phyloP scores from a whole-genome alignment of 1,140 invertebrate genomes.

The Cataglyphis hispanica region DNA sequence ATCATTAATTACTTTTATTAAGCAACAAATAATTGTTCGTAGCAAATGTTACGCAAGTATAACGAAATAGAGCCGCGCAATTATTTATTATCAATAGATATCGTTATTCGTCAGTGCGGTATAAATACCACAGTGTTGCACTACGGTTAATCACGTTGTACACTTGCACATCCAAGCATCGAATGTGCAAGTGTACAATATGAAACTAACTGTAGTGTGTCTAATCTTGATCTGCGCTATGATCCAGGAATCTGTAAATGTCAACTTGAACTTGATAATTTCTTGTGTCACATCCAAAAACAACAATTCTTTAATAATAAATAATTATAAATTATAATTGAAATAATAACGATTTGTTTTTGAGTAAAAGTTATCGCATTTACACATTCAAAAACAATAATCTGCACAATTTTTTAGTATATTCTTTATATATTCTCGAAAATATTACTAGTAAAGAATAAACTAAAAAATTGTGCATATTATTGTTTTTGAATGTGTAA shows the following conservation, averaged over 20 bases:
- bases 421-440: no score
- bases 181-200: slow-evolving; percentile 18
- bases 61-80: no score
- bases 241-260: slow-evolving; percentile 50
- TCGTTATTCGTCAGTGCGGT: no score
- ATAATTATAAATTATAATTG: no score
- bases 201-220: slow-evolving; percentile 52
- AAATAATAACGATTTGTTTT: no score
- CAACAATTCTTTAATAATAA: neutral
- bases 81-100: no score
- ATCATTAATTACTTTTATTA: no score
- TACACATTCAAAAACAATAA: neutral
- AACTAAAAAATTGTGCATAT: neutral
- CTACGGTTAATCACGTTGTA: no score
- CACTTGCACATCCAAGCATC: slow-evolving; percentile 17
- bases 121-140: slow-evolving; percentile 48
- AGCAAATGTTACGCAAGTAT: no score
- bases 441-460: neutral
- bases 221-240: slow-evolving; percentile 68
- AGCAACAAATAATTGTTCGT: no score
- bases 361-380: no score
- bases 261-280: neutral
- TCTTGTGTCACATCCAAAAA: neutral
- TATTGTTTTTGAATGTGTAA: no score
- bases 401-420: neutral